A percentile compares a stretch with the other conserved stretches of the same genome.
Evolutionary conservation across 1,140 invertebrate species (phyloP).

Genomic region (Centruroides vittatus): DNA sequence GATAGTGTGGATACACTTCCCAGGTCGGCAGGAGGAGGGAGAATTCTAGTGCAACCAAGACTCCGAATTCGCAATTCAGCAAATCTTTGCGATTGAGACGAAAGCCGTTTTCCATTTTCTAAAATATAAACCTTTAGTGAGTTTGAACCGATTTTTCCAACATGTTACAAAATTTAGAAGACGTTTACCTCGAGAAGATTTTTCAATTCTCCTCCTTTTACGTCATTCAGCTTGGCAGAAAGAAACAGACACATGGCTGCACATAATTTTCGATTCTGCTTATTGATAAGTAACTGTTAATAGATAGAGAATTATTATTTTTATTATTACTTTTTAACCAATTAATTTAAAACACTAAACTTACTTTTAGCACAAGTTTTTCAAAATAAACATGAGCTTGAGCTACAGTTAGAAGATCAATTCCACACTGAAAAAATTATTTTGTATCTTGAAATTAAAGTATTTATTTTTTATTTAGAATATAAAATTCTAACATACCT

Average conservation of each 20-base stretch:
- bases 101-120: constrained; percentile 18
- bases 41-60: constrained; percentile 86
- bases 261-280: constrained; percentile 86
- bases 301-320: neutral
- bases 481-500: constrained; percentile 1
- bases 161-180: neutral
- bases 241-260: constrained; percentile 85
- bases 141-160: neutral
- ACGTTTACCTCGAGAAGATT: constrained; percentile 17
- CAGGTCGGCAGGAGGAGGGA: constrained; percentile 77
- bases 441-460: neutral
- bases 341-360: neutral
- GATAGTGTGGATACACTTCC: constrained; percentile 89
- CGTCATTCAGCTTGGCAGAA: constrained; percentile 91
- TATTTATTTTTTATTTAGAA: neutral
- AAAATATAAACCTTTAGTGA: neutral
- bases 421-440: constrained; percentile 36
- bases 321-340: neutral
- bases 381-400: constrained; percentile 97
- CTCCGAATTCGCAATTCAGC: constrained; percentile 80
- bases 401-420: constrained; percentile 81
- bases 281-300: constrained; percentile 59
- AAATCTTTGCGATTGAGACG: constrained; percentile 82
- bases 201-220: constrained; percentile 43
- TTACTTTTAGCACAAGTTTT: constrained; percentile 66